Percentiles rank a stretch among this genome's conserved stretches.
These are phyloP conservation scores for Penaeus chinensis DNA, from an alignment of 1,140 invertebrate genomes.

Conservation along the genomic window DNA sequence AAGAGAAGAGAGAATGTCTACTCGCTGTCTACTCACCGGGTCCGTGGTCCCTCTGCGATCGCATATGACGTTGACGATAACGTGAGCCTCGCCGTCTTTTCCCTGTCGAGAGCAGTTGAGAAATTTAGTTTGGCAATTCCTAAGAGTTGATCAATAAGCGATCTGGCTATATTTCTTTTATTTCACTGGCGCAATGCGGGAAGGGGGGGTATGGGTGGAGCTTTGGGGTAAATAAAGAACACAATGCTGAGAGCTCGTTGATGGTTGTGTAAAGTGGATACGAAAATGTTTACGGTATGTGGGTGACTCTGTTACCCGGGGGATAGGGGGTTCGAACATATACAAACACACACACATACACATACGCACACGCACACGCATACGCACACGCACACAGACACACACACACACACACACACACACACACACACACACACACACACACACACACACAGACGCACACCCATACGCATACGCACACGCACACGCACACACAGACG, in stretches of 20 bases:
- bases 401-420: background rate
- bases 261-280: background rate
- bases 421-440: slow-evolving; percentile 26
- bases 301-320: too few relatives aligned
- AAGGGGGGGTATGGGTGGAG: background rate
- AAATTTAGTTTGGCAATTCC: background rate
- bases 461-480: background rate
- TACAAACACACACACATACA: background rate
- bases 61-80: slow-evolving; percentile 87
- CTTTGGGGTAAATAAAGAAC: too few relatives aligned
- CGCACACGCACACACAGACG: slow-evolving; percentile 1
- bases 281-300: background rate
- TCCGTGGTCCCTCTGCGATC: slow-evolving; percentile 80
- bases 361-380: background rate
- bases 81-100: slow-evolving; percentile 81
- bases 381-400: too few relatives aligned
- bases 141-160: background rate
- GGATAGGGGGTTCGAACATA: too few relatives aligned
- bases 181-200: background rate
- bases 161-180: too few relatives aligned
- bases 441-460: background rate
- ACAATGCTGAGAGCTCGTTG: background rate
- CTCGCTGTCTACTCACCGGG: slow-evolving; percentile 71
- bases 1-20: background rate
- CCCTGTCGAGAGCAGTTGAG: slow-evolving; percentile 69